phyloP scores from a whole-genome alignment of 92 coral and sea anemone species.

The Scolanthus callimorphus region DNA sequence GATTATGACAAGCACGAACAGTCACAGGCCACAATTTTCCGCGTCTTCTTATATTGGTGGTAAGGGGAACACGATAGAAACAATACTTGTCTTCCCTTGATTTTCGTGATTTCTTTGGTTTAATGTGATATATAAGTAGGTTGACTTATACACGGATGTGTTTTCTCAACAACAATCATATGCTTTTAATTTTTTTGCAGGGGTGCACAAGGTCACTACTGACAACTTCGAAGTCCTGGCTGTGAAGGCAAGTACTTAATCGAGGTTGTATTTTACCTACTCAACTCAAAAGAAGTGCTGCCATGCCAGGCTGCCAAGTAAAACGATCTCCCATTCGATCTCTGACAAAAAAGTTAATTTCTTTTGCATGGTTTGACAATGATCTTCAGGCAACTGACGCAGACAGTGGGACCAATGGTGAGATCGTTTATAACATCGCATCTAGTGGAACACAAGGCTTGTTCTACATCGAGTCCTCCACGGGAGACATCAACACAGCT shows the following conservation, averaged over 20 bases:
- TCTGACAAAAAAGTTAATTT: too few relatives aligned
- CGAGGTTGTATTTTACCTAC: too few relatives aligned
- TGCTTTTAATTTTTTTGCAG: slow-evolving; percentile 12
- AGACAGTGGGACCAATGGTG: slow-evolving; percentile 29
- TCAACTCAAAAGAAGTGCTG: too few relatives aligned
- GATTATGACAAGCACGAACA: slow-evolving; percentile 27
- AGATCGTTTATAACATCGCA: slow-evolving; percentile 15
- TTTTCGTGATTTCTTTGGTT: too few relatives aligned
- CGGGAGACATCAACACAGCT: slow-evolving; percentile 45
- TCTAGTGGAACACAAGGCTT: slow-evolving; percentile 9
- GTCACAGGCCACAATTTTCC: slow-evolving; percentile 39
- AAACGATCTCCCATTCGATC: too few relatives aligned
- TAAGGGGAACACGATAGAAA: background rate
- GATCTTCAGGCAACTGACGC: slow-evolving; percentile 40
- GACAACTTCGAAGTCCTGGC: slow-evolving; percentile 26
- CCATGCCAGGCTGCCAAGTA: too few relatives aligned
- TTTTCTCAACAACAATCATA: background rate
- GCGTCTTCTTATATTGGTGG: slow-evolving; percentile 39
- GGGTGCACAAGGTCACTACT: slow-evolving; percentile 45
- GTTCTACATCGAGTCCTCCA: slow-evolving; percentile 42
- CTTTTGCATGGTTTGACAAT: too few relatives aligned
- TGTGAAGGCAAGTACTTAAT: slow-evolving; percentile 30
- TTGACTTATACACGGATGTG: too few relatives aligned
- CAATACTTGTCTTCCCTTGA: background rate
- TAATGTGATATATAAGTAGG: too few relatives aligned